These are phyloP conservation scores for Microcebus murinus DNA, from an alignment of 2,113 vertebrate species.

Conservation along the genomic window DNA sequence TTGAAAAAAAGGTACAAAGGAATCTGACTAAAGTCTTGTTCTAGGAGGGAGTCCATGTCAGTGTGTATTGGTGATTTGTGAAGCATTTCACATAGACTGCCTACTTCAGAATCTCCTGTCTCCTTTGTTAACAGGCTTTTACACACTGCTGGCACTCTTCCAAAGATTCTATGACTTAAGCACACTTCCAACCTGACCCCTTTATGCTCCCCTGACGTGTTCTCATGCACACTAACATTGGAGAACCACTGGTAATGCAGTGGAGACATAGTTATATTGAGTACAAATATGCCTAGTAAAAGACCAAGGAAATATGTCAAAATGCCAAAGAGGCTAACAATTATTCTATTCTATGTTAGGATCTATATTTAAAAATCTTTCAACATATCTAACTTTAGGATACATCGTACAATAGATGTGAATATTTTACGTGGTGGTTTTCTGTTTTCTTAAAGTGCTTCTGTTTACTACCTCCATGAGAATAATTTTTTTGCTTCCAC, in stretches of 20 bases:
- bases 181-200: neutral
- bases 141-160: neutral
- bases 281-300: slow-evolving; percentile 12
- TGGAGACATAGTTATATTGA: slow-evolving; percentile 2
- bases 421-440: neutral
- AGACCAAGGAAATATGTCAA: neutral
- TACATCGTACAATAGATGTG: neutral
- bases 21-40: neutral
- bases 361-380: neutral
- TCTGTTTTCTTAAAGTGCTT: neutral
- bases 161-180: neutral
- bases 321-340: neutral
- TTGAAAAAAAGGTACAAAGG: neutral
- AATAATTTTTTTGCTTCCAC: neutral
- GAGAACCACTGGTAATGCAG: neutral
- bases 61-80: neutral
- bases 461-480: neutral
- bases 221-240: no score
- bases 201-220: no score
- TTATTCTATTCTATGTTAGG: neutral
- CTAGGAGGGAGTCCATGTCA: neutral
- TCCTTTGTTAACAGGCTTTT: neutral
- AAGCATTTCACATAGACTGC: neutral
- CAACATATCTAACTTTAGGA: neutral
- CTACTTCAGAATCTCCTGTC: slow-evolving; percentile 11